Percentiles rank a stretch among this genome's conserved stretches.
These are phyloP conservation scores for Epinephelus malabaricus DNA, from an alignment of 2,797 vertebrate genomes.

Conservation along the genomic window DNA sequence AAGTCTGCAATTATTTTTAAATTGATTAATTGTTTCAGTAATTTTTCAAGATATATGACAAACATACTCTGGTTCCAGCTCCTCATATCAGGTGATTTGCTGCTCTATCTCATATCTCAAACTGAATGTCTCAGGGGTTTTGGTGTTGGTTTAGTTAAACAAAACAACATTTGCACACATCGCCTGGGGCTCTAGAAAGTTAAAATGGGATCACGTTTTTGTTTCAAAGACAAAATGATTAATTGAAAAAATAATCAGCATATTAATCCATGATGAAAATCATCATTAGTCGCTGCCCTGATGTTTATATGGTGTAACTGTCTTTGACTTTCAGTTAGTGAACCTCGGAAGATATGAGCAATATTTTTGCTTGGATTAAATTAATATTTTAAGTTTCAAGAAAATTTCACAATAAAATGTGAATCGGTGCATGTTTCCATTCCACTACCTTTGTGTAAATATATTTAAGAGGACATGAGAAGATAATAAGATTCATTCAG, in stretches of 20 bases:
- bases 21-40: neutral
- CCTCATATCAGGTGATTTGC: neutral
- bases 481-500: too few species aligned
- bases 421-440: neutral
- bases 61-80: neutral
- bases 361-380: neutral
- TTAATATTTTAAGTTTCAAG: neutral
- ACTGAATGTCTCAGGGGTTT: neutral
- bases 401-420: neutral
- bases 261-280: neutral
- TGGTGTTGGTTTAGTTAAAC: neutral
- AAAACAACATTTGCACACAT: neutral
- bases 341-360: neutral
- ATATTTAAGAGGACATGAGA: too few species aligned
- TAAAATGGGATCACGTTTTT: neutral
- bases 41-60: neutral
- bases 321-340: neutral
- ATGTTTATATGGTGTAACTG: neutral
- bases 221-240: neutral
- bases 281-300: rapidly evolving
- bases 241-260: neutral
- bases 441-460: too few species aligned
- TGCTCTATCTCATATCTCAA: neutral
- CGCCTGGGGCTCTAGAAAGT: too few species aligned
- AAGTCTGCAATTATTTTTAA: neutral